Conservation (phyloP, 1,140 invertebrate genomes). For the Lepidurus arcticus region DNA sequence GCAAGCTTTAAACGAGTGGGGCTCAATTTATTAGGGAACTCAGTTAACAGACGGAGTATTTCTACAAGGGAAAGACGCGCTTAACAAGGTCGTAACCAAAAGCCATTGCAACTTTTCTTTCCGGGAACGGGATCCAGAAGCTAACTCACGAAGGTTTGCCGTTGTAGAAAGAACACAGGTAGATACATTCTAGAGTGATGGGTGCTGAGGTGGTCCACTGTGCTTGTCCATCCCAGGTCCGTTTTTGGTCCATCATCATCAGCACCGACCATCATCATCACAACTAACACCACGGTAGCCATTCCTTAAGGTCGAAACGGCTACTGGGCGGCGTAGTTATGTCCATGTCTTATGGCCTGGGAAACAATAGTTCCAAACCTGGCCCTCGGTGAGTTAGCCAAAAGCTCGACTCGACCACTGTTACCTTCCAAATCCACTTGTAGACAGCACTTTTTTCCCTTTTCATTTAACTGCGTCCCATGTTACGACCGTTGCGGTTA, state of each 20-base stretch:
- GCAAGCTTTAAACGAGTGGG: no score
- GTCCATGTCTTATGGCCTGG: not conserved
- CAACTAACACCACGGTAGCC: slow-evolving; percentile 11
- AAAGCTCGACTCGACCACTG: no score
- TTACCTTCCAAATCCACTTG: no score
- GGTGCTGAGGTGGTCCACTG: not conserved
- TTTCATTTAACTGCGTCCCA: no score
- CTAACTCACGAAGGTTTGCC: not conserved
- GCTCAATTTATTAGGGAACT: no score
- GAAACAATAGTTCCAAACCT: not conserved
- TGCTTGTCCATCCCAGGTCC: not conserved
- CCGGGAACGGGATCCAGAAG: not conserved
- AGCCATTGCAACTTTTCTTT: not conserved
- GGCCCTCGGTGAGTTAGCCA: no score
- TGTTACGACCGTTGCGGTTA: no score
- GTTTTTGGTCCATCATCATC: slow-evolving; percentile 1
- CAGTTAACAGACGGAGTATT: not conserved
- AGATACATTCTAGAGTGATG: not conserved
- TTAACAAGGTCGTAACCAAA: slow-evolving; percentile 12
- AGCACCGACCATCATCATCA: not conserved
- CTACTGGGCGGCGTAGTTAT: slow-evolving; percentile 20
- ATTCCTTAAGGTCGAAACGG: not conserved
- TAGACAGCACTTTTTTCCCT: no score
- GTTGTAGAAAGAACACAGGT: not conserved
- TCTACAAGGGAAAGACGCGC: not conserved